Evolutionary conservation across 1,140 invertebrate species (phyloP), one percentile per base, ranked within the genome.

Genomic region (Riptortus pedestris): DNA sequence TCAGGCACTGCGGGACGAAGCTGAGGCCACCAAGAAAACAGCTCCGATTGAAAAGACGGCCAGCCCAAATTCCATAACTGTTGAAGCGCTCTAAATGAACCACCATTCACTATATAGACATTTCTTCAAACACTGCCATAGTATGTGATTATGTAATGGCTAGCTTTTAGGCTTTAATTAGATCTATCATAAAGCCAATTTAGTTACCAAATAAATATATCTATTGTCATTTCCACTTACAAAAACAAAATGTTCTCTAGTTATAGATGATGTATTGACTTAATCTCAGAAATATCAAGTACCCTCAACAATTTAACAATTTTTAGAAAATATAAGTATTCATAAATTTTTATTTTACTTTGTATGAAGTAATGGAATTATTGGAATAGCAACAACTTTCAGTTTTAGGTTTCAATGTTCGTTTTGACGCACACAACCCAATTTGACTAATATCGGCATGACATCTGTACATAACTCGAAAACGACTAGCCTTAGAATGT

Each of bases 1-100:
- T 11, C 68, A 70, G 61, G 43, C 66, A 28, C 58, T 71, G 3
- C 60, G 71, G 28, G 69, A 72, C 24, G 63, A 72, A 57, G 70
- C 71, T 14, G 48, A 67, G 28, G 61, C 62, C 26, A 63, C 66
- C 47, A 68, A 64, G 52, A 38, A 38, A 38, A 47, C 45, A 20
- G 22, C n/a, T 20, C 45, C 18, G 22, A 18, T 18, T 12, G 24
- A 24, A 22, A 60, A 68, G 28, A 60, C 61, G 22, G 60, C 55
- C 18, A 62, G 24, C 43, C 29, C 29, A 18, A 63, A 61, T 47
- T 57, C 58, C 28, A 67, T 62, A 16, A 62, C 24, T 38, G 63
- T 64, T 11, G 63, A 64, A 57, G 52, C 63, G 14, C 33, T 64
- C 26, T 64, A 64, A 51, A 11, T n/a, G 7, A n/a, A n/a, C n/a